Percentiles rank a stretch among this genome's conserved stretches.
Conservation (phyloP, 2,113 vertebrate genomes). For the Euleptes europaea region DNA sequence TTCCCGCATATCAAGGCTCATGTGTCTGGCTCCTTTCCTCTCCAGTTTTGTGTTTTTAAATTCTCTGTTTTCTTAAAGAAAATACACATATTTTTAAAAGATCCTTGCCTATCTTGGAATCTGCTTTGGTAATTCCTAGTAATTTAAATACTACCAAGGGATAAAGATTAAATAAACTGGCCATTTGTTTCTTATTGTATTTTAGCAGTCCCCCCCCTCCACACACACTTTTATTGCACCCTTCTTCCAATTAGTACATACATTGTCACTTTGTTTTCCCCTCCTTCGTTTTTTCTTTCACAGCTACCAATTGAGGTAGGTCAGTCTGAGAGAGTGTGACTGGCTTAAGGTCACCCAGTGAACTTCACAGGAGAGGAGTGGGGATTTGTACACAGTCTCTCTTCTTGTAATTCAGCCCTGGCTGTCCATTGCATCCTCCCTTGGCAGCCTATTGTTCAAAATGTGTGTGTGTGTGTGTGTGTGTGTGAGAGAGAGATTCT, state of each 20-base stretch:
- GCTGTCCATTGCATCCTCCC: neutral
- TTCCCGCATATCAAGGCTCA: conserved; percentile 33
- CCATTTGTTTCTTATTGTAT: conserved; percentile 50
- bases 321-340: no score
- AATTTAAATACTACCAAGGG: conserved; percentile 52
- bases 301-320: neutral
- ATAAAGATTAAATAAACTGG: conserved; percentile 54
- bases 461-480: neutral
- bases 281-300: conserved; percentile 14
- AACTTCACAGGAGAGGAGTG: no score
- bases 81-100: neutral
- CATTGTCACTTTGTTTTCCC: neutral
- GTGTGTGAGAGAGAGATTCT: neutral
- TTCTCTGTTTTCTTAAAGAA: conserved; percentile 35
- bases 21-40: conserved; percentile 21
- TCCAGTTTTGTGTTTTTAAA: neutral
- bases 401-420: no score
- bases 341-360: no score
- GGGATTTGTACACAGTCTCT: no score
- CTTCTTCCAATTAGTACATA: conserved; percentile 7
- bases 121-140: conserved; percentile 60
- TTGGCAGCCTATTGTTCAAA: neutral
- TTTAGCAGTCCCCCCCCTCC: conserved; percentile 60
- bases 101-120: conserved; percentile 55
- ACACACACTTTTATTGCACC: conserved; percentile 49